Evolutionary conservation across 1,140 invertebrate species (phyloP).

Genomic region (Philopotamus ludificatus): DNA sequence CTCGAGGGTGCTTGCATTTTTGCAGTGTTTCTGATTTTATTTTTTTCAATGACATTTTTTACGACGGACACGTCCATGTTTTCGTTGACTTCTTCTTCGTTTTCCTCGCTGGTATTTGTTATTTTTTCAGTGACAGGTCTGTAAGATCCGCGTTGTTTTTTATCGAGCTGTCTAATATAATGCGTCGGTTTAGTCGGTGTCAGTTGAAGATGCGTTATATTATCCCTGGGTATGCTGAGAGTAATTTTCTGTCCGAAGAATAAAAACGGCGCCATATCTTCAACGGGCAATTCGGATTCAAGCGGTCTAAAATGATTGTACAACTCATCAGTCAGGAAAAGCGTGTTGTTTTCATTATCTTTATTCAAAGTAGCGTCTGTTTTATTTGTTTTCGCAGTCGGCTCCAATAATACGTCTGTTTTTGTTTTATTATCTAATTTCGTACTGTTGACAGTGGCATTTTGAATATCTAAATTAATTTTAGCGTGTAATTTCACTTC

Average conservation of each 20-base stretch:
- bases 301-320: constrained; percentile 64
- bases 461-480: constrained; percentile 40
- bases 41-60: constrained; percentile 56
- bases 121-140: constrained; percentile 53
- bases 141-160: constrained; percentile 56
- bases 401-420: constrained; percentile 47
- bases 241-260: constrained; percentile 68
- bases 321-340: constrained; percentile 60
- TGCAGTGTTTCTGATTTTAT: constrained; percentile 54
- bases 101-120: constrained; percentile 47
- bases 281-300: constrained; percentile 61
- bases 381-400: constrained; percentile 45
- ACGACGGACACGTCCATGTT: constrained; percentile 57
- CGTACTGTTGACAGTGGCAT: constrained; percentile 36
- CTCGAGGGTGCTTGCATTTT: constrained; percentile 52
- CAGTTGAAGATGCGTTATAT: constrained; percentile 50
- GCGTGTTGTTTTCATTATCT: constrained; percentile 50
- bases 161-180: constrained; percentile 53
- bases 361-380: constrained; percentile 45
- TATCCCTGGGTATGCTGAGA: constrained; percentile 46
- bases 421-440: constrained; percentile 46
- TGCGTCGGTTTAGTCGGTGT: constrained; percentile 57
- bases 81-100: constrained; percentile 56
- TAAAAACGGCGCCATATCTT: constrained; percentile 69
- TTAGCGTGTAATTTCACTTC: constrained; percentile 45